Percentiles rank a stretch among this genome's conserved stretches.
phyloP scores from a whole-genome alignment of 2,797 vertebrate genomes.

The Karalla daura region DNA sequence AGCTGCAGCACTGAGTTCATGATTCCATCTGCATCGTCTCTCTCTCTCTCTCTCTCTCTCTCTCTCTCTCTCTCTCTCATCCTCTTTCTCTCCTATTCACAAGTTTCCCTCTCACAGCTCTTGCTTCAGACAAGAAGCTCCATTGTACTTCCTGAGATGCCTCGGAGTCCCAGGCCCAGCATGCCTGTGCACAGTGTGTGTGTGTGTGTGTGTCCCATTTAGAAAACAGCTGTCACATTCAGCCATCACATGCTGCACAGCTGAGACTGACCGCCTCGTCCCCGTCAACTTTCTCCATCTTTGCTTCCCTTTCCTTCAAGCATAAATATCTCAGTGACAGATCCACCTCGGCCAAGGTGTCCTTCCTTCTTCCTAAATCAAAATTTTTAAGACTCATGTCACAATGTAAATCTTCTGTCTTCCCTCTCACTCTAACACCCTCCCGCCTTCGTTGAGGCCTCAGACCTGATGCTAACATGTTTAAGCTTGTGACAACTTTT shows the following conservation, averaged over 20 bases:
- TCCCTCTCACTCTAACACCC: conserved; percentile 23
- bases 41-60: conserved; percentile 26
- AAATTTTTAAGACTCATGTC: conserved; percentile 9
- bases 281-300: conserved; percentile 28
- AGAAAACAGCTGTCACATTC: conserved; percentile 84
- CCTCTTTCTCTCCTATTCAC: conserved; percentile 36
- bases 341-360: background rate
- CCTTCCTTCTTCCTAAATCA: background rate
- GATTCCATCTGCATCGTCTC: background rate
- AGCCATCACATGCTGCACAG: conserved; percentile 81
- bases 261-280: conserved; percentile 57
- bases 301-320: conserved; percentile 1
- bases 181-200: conserved; percentile 41
- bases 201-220: conserved; percentile 62
- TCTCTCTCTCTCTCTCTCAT: conserved; percentile 28
- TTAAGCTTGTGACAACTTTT: background rate
- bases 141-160: conserved; percentile 81
- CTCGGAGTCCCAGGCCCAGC: conserved; percentile 72
- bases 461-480: background rate
- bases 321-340: background rate
- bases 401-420: conserved; percentile 5
- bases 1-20: conserved; percentile 27
- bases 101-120: conserved; percentile 52
- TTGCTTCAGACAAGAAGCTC: conserved; percentile 75
- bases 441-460: conserved; percentile 52